A percentile compares a stretch with the other conserved stretches of the same genome.
Evolutionary conservation across 2,113 vertebrate species (phyloP).

Genomic region (Symphodus melops): DNA sequence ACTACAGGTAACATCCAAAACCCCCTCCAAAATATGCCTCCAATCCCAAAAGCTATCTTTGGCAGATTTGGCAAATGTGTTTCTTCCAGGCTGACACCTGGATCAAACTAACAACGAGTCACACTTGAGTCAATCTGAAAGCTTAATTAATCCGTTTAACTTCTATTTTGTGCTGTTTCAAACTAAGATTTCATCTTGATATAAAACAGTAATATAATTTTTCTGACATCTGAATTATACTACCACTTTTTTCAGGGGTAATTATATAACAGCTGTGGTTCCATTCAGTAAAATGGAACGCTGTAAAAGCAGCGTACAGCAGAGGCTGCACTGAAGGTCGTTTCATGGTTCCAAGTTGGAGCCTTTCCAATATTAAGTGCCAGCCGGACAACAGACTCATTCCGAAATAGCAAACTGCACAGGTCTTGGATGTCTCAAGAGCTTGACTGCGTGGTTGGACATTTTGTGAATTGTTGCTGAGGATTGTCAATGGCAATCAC

Average conservation of each 20-base stretch:
- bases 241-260: neutral
- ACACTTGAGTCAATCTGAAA: neutral
- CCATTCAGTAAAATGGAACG: no score
- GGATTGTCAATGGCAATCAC: constrained; percentile 56
- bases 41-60: no score
- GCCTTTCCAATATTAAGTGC: constrained; percentile 67
- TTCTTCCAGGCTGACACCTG: no score
- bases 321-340: constrained; percentile 78
- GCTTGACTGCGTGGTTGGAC: constrained; percentile 29
- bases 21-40: no score
- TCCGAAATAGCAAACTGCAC: constrained; percentile 79
- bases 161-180: neutral
- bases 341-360: constrained; percentile 44
- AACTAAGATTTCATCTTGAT: neutral
- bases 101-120: no score
- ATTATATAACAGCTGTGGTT: constrained; percentile 21
- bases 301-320: constrained; percentile 17
- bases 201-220: neutral
- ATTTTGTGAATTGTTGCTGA: constrained; percentile 56
- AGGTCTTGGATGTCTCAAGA: constrained; percentile 63
- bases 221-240: constrained; percentile 1
- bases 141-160: neutral
- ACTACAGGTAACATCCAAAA: no score
- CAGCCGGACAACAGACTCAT: constrained; percentile 67
- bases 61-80: no score